Evolutionary conservation across 2,797 vertebrate genomes (phyloP).

Genomic region (Cyclopterus lumpus): DNA sequence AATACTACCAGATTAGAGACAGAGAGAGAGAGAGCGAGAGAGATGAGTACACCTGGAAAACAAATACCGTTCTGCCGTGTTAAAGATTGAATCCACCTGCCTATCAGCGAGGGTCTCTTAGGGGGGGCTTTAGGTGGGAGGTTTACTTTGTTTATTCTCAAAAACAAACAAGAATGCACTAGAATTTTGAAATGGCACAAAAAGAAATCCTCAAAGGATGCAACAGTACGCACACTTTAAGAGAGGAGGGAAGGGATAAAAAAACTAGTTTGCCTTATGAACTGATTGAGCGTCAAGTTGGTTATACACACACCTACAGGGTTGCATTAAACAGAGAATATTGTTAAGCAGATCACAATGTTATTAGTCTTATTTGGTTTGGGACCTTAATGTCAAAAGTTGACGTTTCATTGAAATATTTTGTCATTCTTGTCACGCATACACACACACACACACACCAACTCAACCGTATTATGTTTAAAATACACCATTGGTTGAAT

Average conservation of each 20-base stretch:
- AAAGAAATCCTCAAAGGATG: conserved; percentile 36
- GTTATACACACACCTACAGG: conserved; percentile 26
- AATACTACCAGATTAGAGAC: conserved; percentile 66
- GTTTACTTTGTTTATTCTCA: conserved; percentile 45
- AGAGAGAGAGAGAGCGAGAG: conserved; percentile 4
- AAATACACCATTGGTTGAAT: conserved; percentile 3
- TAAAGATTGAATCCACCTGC: conserved; percentile 61
- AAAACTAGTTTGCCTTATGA: conserved; percentile 23
- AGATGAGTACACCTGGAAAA: conserved; percentile 56
- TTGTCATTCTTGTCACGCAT: not conserved
- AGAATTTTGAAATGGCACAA: conserved; percentile 27
- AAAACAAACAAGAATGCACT: conserved; percentile 41
- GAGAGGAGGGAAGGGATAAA: conserved; percentile 24
- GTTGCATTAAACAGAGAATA: conserved; percentile 16
- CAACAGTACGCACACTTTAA: conserved; percentile 7
- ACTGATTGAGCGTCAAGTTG: conserved; percentile 25
- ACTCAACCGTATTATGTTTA: not conserved
- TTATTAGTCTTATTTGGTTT: not conserved
- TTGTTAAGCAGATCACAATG: not conserved
- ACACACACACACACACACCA: not conserved
- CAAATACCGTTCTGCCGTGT: conserved; percentile 55
- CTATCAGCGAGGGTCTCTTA: conserved; percentile 42
- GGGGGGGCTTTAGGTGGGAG: conserved; percentile 41
- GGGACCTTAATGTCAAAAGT: not conserved
- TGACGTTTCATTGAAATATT: conserved; percentile 2